These are phyloP conservation scores for Cyclophora albipunctata DNA, from an alignment of 2,888 invertebrate genomes.

Conservation along the genomic window DNA sequence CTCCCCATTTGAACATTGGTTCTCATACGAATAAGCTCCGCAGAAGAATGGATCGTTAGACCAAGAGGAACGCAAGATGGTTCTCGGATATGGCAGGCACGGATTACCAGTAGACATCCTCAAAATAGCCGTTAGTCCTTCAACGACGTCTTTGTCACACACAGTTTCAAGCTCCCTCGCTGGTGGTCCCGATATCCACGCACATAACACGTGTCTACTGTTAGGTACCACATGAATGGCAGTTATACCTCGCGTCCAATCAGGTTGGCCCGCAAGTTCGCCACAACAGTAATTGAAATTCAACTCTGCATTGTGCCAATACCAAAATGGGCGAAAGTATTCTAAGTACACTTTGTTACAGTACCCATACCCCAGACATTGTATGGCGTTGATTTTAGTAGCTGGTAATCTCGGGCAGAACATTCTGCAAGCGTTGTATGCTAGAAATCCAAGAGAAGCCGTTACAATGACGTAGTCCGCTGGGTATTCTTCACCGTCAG, in stretches of 20 bases:
- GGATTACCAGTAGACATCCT: slow-evolving; percentile 76
- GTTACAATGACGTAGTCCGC: slow-evolving; percentile 89
- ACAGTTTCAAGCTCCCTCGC: slow-evolving; percentile 79
- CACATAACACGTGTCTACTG: slow-evolving; percentile 82
- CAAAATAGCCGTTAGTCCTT: slow-evolving; percentile 78
- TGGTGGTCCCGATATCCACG: slow-evolving; percentile 80
- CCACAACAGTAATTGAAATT: slow-evolving; percentile 77
- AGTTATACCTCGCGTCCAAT: slow-evolving; percentile 84
- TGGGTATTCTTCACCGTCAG: slow-evolving; percentile 80
- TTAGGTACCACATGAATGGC: slow-evolving; percentile 80
- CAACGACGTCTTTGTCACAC: slow-evolving; percentile 79
- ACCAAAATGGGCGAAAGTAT: slow-evolving; percentile 83
- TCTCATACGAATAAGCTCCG: slow-evolving; percentile 80
- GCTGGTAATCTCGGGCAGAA: slow-evolving; percentile 83
- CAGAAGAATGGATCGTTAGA: slow-evolving; percentile 81
- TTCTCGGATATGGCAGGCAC: slow-evolving; percentile 79
- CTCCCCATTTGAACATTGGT: slow-evolving; percentile 44
- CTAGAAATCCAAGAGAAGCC: slow-evolving; percentile 84
- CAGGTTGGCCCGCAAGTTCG: slow-evolving; percentile 66
- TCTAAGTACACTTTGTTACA: slow-evolving; percentile 86
- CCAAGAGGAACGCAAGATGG: slow-evolving; percentile 83
- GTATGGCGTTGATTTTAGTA: slow-evolving; percentile 81
- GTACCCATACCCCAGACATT: slow-evolving; percentile 80
- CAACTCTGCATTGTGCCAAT: slow-evolving; percentile 79
- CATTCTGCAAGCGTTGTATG: slow-evolving; percentile 76